Evolutionary conservation across 2,113 vertebrate species (phyloP).

Genomic region (Pterocles orientalis): DNA sequence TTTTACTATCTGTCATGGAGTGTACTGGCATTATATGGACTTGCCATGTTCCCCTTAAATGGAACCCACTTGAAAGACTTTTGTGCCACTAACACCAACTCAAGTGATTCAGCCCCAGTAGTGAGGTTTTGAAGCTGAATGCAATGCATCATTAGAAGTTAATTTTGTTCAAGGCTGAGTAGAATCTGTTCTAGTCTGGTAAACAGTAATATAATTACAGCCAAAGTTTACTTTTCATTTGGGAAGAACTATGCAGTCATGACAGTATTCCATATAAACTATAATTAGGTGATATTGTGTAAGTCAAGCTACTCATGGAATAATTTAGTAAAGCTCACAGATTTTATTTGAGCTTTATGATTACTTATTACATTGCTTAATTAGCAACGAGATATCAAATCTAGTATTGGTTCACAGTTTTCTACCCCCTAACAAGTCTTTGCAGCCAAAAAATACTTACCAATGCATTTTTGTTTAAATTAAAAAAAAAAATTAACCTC

Average conservation of each 20-base stretch:
- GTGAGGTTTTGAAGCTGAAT: background rate
- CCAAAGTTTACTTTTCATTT: slow-evolving; percentile 27
- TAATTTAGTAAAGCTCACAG: background rate
- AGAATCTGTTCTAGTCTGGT: background rate
- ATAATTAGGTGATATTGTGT: background rate
- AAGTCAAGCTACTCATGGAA: background rate
- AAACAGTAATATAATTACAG: background rate
- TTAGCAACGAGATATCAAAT: background rate
- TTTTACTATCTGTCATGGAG: background rate
- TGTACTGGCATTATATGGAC: background rate
- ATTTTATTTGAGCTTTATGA: background rate
- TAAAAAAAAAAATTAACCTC: background rate
- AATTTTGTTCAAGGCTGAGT: background rate
- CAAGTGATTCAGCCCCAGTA: background rate
- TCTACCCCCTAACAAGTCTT: background rate
- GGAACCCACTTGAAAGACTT: background rate
- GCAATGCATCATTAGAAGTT: accelerated
- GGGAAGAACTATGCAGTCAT: background rate
- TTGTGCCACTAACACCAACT: background rate
- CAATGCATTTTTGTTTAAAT: background rate
- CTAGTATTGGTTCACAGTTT: background rate
- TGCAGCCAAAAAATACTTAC: background rate
- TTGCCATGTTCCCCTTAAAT: background rate
- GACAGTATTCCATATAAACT: background rate
- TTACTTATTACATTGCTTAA: background rate